Percentiles rank a stretch among this genome's conserved stretches.
Conservation (phyloP, 2,797 vertebrate genomes). For the Botia almorhae region DNA sequence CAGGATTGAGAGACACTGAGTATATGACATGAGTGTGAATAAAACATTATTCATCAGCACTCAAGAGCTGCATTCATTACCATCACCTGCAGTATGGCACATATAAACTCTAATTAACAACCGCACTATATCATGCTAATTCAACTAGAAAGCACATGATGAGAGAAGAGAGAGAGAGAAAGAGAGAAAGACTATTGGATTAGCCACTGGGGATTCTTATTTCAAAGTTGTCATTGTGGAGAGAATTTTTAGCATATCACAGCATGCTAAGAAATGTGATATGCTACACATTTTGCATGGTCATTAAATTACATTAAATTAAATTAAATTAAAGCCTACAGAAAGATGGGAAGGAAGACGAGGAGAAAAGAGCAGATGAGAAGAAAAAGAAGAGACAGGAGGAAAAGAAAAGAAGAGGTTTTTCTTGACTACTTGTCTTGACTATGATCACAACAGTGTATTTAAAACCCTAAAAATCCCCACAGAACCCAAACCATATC, state of each 20-base stretch:
- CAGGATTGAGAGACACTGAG: background rate
- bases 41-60: constrained; percentile 53
- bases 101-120: constrained; percentile 65
- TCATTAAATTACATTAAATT: constrained; percentile 32
- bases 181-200: constrained; percentile 58
- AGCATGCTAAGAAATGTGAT: constrained; percentile 51
- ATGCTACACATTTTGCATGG: constrained; percentile 55
- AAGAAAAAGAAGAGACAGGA: constrained; percentile 40
- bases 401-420: no score
- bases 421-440: background rate
- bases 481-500: background rate
- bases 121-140: constrained; percentile 65
- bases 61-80: constrained; percentile 58
- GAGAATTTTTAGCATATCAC: constrained; percentile 55
- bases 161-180: background rate
- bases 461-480: background rate
- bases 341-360: constrained; percentile 9
- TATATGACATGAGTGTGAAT: constrained; percentile 28
- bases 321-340: constrained; percentile 6
- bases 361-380: constrained; percentile 55
- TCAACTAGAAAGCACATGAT: constrained; percentile 44
- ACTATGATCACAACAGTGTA: background rate
- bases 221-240: constrained; percentile 66
- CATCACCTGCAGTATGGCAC: constrained; percentile 59
- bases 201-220: constrained; percentile 64